Conservation (phyloP, 2,797 vertebrate species). For the Varecia variegata region DNA sequence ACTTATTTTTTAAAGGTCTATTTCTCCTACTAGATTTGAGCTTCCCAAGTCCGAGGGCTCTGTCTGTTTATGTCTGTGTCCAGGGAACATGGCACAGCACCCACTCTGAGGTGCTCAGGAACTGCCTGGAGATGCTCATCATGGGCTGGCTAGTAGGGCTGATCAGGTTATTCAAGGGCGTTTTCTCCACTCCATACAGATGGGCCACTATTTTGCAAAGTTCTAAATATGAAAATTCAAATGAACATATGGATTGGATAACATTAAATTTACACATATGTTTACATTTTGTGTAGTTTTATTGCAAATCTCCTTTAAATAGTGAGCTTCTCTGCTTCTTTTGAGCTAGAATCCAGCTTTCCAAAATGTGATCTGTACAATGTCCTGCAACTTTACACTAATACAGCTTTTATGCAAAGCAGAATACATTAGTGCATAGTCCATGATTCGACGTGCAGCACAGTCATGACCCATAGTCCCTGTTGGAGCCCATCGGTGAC, state of each 20-base stretch:
- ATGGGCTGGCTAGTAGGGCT: neutral
- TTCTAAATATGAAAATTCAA: constrained; percentile 35
- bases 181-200: neutral
- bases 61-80: neutral
- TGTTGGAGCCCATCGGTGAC: neutral
- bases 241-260: neutral
- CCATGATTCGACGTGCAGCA: accelerated
- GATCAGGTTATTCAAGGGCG: neutral
- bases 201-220: neutral
- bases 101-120: neutral
- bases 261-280: neutral
- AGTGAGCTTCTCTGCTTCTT: neutral
- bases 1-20: constrained; percentile 4
- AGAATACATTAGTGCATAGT: neutral
- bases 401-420: neutral
- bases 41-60: neutral
- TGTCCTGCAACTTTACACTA: neutral
- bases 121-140: neutral
- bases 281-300: constrained; percentile 27
- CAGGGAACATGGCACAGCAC: neutral
- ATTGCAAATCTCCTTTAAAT: neutral
- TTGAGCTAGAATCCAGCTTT: neutral
- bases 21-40: neutral
- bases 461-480: neutral
- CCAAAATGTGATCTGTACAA: neutral